These are phyloP conservation scores for Mandrillus leucophaeus DNA, from an alignment of 2,113 vertebrate species.

Conservation along the genomic window DNA sequence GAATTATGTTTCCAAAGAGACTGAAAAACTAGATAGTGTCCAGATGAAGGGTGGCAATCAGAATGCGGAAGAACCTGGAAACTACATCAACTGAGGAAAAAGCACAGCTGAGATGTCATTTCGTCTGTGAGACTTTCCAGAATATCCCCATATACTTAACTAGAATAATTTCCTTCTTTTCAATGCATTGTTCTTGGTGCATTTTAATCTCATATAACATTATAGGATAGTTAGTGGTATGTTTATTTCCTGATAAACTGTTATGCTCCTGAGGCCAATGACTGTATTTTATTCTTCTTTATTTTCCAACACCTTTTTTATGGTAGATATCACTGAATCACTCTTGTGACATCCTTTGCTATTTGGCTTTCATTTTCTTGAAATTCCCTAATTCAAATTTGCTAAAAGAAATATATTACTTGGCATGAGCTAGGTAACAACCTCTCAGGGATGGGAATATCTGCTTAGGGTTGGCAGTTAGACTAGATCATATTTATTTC, in stretches of 20 bases:
- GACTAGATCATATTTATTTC: background rate
- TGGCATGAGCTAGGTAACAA: background rate
- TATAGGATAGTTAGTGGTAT: background rate
- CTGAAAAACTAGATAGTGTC: background rate
- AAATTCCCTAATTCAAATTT: constrained; percentile 18
- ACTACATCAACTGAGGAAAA: background rate
- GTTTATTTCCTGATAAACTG: background rate
- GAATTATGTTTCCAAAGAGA: constrained; percentile 16
- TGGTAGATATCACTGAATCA: constrained; percentile 28
- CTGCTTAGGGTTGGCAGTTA: background rate
- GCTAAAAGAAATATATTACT: background rate
- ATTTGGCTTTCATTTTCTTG: constrained; percentile 19
- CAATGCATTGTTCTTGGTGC: background rate
- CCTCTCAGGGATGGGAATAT: background rate
- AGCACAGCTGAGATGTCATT: background rate
- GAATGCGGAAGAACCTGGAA: background rate
- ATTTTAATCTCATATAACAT: background rate
- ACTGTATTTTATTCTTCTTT: background rate
- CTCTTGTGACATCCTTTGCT: background rate
- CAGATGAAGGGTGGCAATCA: background rate
- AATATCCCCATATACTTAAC: background rate
- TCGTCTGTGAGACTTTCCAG: background rate
- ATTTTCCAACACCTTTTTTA: background rate
- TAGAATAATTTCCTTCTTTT: background rate
- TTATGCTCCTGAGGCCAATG: background rate